Conservation (phyloP, 1,140 invertebrate species). For the Papilio polyxenes region DNA sequence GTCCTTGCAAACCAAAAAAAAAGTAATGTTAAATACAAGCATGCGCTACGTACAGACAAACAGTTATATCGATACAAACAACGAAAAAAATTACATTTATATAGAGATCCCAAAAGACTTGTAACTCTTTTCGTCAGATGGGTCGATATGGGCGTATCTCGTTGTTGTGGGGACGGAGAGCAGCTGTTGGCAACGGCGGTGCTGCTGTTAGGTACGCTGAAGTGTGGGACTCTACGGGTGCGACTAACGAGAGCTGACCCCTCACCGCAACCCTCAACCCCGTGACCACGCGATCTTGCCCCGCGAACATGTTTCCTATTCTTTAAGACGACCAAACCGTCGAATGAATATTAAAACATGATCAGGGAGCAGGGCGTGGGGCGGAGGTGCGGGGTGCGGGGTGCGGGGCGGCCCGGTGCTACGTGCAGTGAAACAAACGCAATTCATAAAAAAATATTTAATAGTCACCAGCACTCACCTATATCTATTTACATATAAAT, state of each 20-base stretch:
- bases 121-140: no score
- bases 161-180: not conserved
- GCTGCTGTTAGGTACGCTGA: not conserved
- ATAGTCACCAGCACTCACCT: constrained; percentile 74
- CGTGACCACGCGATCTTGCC: not conserved
- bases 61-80: not conserved
- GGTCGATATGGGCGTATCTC: not conserved
- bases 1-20: not conserved
- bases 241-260: not conserved
- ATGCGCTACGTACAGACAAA: not conserved
- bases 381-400: constrained; percentile 26
- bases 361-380: not conserved
- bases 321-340: not conserved
- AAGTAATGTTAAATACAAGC: constrained; percentile 28
- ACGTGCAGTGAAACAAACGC: constrained; percentile 67
- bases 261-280: not conserved
- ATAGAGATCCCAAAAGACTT: no score
- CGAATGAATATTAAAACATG: not conserved
- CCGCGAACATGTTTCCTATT: not conserved
- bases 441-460: constrained; percentile 63
- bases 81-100: no score
- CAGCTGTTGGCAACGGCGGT: not conserved
- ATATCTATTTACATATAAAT: constrained; percentile 79
- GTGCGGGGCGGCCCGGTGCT: constrained; percentile 34
- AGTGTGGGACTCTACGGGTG: constrained; percentile 14